Evolutionary conservation across 1,140 invertebrate species (phyloP), one percentile per base, ranked within the genome.

Genomic region (Protaetia brevitarsis): DNA sequence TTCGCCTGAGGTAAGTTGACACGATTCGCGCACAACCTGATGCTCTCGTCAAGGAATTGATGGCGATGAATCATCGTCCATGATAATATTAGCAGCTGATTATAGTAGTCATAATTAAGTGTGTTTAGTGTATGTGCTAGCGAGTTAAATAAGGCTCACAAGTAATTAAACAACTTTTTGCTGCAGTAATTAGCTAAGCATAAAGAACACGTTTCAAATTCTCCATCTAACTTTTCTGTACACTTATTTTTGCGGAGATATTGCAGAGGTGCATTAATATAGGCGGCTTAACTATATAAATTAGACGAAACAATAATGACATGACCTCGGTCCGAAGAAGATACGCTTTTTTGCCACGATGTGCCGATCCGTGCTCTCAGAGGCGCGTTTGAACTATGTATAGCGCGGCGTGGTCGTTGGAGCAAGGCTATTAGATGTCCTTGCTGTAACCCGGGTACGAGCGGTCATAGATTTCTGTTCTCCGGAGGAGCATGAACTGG

Each of bases 391-490:
- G 16, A 10, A 51, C 19, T 23, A 23, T 23, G 26, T 19, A 8
- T 8, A 16, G 13, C 19, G 19, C 41, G 11, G 41, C 41, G 13
- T n/a, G 41, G 19, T 23, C 11, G 41, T 23, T 8, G 19, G 13
- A 23, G 19, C 41, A 51, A 51, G 41, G 41, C 19, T 51, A 51
- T 51, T 51, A 23, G 16, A 51, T 51, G 41, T 51, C 41, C 41
- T 51, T 51, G 41, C 41, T 51, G 11, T 51, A 51, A 51, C 41
- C 41, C 41, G 19, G 11, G 26, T 19, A 23, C 41, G 41, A 51
- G 16, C 41, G 41, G 41, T 51, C 41, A 51, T 51, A 51, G 41
- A 51, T 51, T 51, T 51, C 41, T 51, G 41, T 51, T 51, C 41
- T 51, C 41, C 19, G 41, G 41, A 51, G 41, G 26, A 51, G 41